phyloP scores from a whole-genome alignment of 1,140 invertebrate genomes.

The Anoplophora glabripennis region DNA sequence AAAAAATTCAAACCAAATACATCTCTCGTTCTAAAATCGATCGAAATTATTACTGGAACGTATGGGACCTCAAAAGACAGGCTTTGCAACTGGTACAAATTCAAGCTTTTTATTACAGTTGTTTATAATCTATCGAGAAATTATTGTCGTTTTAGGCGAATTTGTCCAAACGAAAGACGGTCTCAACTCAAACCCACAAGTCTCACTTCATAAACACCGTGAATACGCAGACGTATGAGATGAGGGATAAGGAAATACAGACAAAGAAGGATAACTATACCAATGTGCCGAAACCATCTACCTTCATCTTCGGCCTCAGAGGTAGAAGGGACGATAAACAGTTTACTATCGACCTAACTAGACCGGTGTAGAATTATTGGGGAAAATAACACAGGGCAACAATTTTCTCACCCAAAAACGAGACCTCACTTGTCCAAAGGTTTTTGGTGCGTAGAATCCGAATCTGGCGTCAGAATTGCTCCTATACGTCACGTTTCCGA shows the following conservation, averaged over 20 bases:
- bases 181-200: conserved; percentile 60
- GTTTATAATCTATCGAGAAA: not conserved
- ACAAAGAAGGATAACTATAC: conserved; percentile 55
- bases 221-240: conserved; percentile 54
- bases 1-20: conserved; percentile 65
- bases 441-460: too few relatives aligned
- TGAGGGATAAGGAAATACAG: conserved; percentile 53
- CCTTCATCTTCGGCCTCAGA: conserved; percentile 57
- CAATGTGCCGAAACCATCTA: conserved; percentile 52
- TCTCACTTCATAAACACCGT: conserved; percentile 54
- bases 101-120: not conserved
- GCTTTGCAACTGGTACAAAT: conserved; percentile 36
- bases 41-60: conserved; percentile 68
- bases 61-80: conserved; percentile 66
- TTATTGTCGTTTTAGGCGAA: conserved; percentile 52
- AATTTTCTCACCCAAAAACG: too few relatives aligned
- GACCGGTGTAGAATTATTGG: conserved; percentile 39
- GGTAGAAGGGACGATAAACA: conserved; percentile 52
- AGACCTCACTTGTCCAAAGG: too few relatives aligned
- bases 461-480: too few relatives aligned
- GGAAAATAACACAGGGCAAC: conserved; percentile 16
- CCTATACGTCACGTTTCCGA: too few relatives aligned
- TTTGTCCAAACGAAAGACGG: conserved; percentile 56
- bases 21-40: conserved; percentile 61
- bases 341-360: conserved; percentile 43